phyloP scores from a whole-genome alignment of 2,113 vertebrate species.

The Mungos mungo region DNA sequence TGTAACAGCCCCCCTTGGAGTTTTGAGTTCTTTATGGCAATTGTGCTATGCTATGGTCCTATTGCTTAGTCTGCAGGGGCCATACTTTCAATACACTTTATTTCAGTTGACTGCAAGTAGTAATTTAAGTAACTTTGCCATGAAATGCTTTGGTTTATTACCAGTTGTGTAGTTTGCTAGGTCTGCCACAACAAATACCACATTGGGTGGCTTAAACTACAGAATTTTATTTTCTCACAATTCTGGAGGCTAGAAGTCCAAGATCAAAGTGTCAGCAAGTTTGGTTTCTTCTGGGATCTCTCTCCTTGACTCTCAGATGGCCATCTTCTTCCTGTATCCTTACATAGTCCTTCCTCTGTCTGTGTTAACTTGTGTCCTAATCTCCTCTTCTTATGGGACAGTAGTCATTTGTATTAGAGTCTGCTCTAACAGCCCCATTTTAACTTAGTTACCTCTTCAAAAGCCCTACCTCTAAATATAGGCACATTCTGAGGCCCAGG shows the following conservation, averaged over 20 bases:
- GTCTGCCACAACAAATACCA: neutral
- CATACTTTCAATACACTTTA: neutral
- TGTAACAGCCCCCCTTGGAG: neutral
- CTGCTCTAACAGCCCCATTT: neutral
- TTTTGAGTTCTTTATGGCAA: neutral
- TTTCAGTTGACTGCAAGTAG: neutral
- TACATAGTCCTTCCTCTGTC: neutral
- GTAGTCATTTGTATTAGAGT: neutral
- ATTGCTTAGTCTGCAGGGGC: neutral
- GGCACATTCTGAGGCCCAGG: neutral
- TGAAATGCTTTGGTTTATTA: neutral
- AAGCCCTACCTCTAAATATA: neutral
- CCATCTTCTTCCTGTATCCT: neutral
- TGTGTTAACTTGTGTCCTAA: neutral
- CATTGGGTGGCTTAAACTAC: neutral
- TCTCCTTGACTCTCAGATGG: neutral
- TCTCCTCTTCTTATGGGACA: neutral
- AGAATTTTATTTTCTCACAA: neutral
- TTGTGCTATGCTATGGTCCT: neutral
- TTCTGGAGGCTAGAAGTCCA: neutral
- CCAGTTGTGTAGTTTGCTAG: neutral
- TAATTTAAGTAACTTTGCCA: neutral
- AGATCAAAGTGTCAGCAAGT: neutral
- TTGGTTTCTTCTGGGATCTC: neutral
- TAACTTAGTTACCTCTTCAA: constrained; percentile 18